Conservation (phyloP, 2,888 invertebrate species). For the Elaeidobius kamerunicus region DNA sequence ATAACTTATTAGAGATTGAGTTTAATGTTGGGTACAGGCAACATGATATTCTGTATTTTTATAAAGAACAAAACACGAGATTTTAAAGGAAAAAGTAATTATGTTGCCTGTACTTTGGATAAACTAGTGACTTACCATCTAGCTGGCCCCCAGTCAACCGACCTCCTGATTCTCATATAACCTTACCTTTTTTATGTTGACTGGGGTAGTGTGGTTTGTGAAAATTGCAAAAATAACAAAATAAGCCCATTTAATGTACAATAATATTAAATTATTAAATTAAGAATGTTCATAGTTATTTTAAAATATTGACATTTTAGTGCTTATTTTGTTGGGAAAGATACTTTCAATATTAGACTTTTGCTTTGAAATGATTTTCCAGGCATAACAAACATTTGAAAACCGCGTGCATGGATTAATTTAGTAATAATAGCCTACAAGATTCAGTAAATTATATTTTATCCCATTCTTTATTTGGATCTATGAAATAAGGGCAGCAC, state of each 20-base stretch:
- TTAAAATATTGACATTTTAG: constrained; percentile 13
- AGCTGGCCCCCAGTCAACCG: constrained; percentile 24
- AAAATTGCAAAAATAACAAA: no score
- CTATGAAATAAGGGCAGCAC: no score
- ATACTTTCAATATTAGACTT: background rate
- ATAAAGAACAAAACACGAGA: background rate
- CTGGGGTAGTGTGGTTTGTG: constrained; percentile 21
- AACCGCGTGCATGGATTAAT: no score
- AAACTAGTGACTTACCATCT: constrained; percentile 21
- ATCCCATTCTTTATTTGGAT: no score
- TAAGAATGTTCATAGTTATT: no score
- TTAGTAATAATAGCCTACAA: no score
- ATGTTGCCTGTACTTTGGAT: constrained; percentile 4
- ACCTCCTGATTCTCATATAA: constrained; percentile 2
- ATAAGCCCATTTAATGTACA: no score
- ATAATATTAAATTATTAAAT: no score
- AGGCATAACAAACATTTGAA: no score
- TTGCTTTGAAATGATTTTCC: background rate
- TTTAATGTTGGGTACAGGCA: constrained; percentile 1
- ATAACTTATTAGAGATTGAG: constrained; percentile 4
- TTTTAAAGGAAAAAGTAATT: no score
- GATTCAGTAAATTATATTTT: no score
- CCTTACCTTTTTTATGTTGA: constrained; percentile 28
- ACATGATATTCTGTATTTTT: constrained; percentile 5
- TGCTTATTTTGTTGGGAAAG: background rate